phyloP scores from a whole-genome alignment of 2,888 invertebrate genomes.

The Caenorhabditis angaria region DNA sequence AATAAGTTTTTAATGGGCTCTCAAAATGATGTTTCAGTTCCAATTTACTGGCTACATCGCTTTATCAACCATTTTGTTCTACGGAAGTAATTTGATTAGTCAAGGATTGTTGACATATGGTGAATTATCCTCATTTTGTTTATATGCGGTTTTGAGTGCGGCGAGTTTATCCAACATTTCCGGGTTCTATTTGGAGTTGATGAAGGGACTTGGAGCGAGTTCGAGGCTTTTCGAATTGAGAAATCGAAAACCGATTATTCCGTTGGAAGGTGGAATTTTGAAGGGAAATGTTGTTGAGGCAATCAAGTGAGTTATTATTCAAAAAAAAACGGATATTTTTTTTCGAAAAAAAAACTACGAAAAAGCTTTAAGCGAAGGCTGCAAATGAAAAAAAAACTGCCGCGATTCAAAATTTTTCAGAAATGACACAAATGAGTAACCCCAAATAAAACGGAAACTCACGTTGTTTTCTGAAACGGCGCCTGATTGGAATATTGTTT shows the following conservation, averaged over 20 bases:
- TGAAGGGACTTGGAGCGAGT: slow-evolving; percentile 91
- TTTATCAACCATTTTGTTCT: slow-evolving; percentile 68
- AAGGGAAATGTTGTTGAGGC: slow-evolving; percentile 45
- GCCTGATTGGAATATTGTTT: no score
- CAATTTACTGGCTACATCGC: slow-evolving; percentile 70
- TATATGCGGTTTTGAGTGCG: slow-evolving; percentile 80
- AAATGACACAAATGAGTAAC: no score
- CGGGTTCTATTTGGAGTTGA: slow-evolving; percentile 90
- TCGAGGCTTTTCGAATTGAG: slow-evolving; percentile 88
- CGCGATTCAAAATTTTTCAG: no score
- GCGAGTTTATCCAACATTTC: slow-evolving; percentile 77
- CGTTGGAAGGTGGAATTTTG: slow-evolving; percentile 77
- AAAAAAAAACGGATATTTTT: no score
- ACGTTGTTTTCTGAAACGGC: no score
- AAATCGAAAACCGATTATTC: slow-evolving; percentile 83
- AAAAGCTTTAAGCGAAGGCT: no score
- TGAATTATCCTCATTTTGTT: slow-evolving; percentile 88
- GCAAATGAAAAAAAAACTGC: no score
- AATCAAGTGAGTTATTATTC: slow-evolving; percentile 41
- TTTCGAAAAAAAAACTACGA: no score
- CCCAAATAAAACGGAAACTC: no score
- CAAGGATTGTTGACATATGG: slow-evolving; percentile 69
- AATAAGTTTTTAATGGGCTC: not conserved
- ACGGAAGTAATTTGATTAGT: slow-evolving; percentile 67
- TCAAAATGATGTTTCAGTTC: slow-evolving; percentile 54